Percentiles rank a stretch among this genome's conserved stretches.
These are phyloP conservation scores for Dysdera silvatica DNA, from an alignment of 1,140 invertebrate species.

Conservation along the genomic window DNA sequence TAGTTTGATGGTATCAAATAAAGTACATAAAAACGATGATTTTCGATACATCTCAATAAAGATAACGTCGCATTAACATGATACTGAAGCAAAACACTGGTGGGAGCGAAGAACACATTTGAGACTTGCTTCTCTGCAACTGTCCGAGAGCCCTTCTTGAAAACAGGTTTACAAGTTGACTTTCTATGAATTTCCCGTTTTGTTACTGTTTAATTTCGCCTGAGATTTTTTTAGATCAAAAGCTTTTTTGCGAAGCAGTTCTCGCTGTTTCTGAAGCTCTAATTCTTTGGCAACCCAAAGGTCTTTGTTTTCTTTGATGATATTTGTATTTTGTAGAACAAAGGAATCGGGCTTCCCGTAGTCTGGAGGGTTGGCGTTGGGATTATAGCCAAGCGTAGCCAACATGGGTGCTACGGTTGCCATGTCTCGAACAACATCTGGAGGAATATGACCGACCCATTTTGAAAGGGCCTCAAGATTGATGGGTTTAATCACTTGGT, in stretches of 20 bases:
- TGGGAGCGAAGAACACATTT: too few relatives aligned
- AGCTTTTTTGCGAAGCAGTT: slow-evolving; percentile 24
- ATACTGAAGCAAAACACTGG: too few relatives aligned
- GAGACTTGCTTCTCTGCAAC: too few relatives aligned
- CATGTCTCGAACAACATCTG: slow-evolving; percentile 84
- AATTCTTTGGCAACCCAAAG: slow-evolving; percentile 45
- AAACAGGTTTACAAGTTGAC: too few relatives aligned
- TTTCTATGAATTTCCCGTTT: too few relatives aligned
- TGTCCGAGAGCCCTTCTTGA: too few relatives aligned
- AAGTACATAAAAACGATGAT: too few relatives aligned
- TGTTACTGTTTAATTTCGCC: too few relatives aligned
- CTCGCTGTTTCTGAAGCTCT: slow-evolving; percentile 37
- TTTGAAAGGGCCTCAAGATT: slow-evolving; percentile 92
- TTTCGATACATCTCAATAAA: too few relatives aligned
- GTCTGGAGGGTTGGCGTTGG: slow-evolving; percentile 82
- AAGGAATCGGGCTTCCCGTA: slow-evolving; percentile 79
- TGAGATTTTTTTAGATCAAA: too few relatives aligned
- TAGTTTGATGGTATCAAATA: too few relatives aligned
- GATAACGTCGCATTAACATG: too few relatives aligned
- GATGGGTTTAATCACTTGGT: slow-evolving; percentile 97
- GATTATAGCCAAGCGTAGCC: slow-evolving; percentile 80
- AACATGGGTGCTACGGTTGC: slow-evolving; percentile 86
- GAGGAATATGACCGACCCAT: slow-evolving; percentile 89
- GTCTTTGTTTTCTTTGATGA: slow-evolving; percentile 45
- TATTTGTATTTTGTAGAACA: slow-evolving; percentile 71